Percentiles rank a stretch among this genome's conserved stretches.
Conservation (phyloP, 2,888 invertebrate species). For the Steinernema carpocapsae region DNA sequence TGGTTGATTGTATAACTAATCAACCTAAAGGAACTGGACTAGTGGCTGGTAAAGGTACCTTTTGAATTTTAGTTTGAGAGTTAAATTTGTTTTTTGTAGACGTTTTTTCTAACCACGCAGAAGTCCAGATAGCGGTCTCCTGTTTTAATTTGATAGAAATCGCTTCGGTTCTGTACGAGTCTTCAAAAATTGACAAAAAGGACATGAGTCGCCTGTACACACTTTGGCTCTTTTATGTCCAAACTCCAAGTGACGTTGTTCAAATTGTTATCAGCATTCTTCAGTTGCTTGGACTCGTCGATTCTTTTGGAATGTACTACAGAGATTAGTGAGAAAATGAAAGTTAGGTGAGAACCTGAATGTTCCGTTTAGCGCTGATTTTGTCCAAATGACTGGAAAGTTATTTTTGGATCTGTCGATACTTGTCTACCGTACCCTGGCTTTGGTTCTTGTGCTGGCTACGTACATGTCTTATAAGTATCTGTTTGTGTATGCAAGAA, state of each 20-base stretch:
- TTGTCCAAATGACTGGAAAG: background rate
- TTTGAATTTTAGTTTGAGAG: no score
- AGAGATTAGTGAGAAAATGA: background rate
- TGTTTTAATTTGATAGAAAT: background rate
- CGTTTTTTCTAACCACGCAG: background rate
- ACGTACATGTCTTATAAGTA: background rate
- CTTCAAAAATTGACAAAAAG: slow-evolving; percentile 1
- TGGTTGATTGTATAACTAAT: no score
- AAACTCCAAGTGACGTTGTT: background rate
- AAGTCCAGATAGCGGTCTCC: background rate
- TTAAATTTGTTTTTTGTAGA: no score
- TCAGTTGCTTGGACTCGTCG: background rate
- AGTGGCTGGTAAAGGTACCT: no score
- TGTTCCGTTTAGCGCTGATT: background rate
- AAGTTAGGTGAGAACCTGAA: background rate
- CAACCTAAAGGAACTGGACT: no score
- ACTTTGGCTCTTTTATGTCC: background rate
- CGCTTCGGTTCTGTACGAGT: background rate
- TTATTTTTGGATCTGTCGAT: background rate
- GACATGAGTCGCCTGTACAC: slow-evolving; percentile 1
- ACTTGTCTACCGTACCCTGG: background rate
- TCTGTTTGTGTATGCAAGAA: background rate
- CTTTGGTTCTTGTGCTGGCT: background rate
- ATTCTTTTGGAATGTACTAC: background rate
- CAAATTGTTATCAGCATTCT: slow-evolving; percentile 9